Conservation (phyloP, 1,140 invertebrate species). For the Ostrea edulis region DNA sequence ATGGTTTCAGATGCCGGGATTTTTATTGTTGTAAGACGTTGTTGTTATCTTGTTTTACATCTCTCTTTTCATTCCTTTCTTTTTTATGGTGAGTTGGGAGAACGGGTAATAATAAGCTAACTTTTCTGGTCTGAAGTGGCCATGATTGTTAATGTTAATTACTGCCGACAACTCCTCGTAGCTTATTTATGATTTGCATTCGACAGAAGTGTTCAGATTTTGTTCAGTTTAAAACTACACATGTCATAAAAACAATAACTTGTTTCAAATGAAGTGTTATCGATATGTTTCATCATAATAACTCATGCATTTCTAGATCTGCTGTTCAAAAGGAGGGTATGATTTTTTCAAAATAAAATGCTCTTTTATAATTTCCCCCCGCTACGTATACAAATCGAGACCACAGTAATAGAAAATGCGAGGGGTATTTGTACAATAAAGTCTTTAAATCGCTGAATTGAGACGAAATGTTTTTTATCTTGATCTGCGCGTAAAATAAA, state of each 20-base stretch:
- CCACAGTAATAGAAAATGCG: conserved; percentile 11
- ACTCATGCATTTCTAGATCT: conserved; percentile 2
- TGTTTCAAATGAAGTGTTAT: not conserved
- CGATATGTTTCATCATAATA: not conserved
- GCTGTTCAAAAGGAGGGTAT: not conserved
- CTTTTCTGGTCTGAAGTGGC: not conserved
- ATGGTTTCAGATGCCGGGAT: conserved; percentile 28
- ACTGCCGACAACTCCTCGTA: not conserved
- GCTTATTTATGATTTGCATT: not conserved
- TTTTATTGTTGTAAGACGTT: conserved; percentile 30
- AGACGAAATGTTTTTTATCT: conserved; percentile 33
- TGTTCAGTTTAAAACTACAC: not conserved
- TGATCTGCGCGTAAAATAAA: conserved; percentile 32
- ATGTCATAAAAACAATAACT: conserved; percentile 34
- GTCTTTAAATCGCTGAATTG: conserved; percentile 35
- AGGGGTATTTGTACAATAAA: conserved; percentile 27
- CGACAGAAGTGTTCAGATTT: conserved; percentile 1
- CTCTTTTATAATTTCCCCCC: conserved; percentile 6
- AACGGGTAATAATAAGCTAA: conserved; percentile 29
- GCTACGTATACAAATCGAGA: not conserved
- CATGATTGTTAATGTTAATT: conserved; percentile 29
- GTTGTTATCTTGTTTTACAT: conserved; percentile 35
- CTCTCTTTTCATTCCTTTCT: conserved; percentile 24
- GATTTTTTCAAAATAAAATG: conserved; percentile 27
- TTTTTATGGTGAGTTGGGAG: conserved; percentile 29